Conservation (phyloP, 2,797 vertebrate genomes). For the Acanthopagrus latus region DNA sequence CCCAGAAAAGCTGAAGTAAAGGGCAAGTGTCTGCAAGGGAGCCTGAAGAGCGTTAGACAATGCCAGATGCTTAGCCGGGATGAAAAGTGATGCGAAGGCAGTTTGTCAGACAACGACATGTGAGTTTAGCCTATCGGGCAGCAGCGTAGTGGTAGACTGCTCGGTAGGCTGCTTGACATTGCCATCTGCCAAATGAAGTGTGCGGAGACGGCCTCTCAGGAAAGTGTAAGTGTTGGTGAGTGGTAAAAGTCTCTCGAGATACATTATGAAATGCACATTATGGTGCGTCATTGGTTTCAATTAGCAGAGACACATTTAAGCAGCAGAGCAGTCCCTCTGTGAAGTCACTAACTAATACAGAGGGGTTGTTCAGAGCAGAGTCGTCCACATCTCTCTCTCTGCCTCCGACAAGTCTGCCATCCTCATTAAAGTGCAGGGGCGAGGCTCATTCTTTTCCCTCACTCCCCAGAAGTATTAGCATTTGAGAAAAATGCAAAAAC, state of each 20-base stretch:
- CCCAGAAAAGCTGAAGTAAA: slow-evolving; percentile 43
- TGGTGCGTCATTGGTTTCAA: slow-evolving; percentile 23
- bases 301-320: slow-evolving; percentile 35
- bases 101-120: slow-evolving; percentile 22
- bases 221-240: slow-evolving; percentile 11
- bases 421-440: slow-evolving; percentile 27
- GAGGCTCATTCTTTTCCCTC: slow-evolving; percentile 2
- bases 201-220: background rate
- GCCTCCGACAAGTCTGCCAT: slow-evolving; percentile 25
- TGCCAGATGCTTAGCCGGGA: slow-evolving; percentile 54
- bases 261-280: slow-evolving; percentile 28
- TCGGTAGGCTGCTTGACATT: slow-evolving; percentile 41
- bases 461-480: slow-evolving; percentile 20
- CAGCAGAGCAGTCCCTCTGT: slow-evolving; percentile 8
- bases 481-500: slow-evolving; percentile 35
- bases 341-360: slow-evolving; percentile 27
- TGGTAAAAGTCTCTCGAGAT: background rate
- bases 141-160: slow-evolving; percentile 27
- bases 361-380: slow-evolving; percentile 33
- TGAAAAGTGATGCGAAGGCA: slow-evolving; percentile 22
- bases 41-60: slow-evolving; percentile 43
- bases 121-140: slow-evolving; percentile 28
- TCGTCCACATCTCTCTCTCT: slow-evolving; percentile 15
- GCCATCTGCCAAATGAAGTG: slow-evolving; percentile 31
- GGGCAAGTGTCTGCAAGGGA: slow-evolving; percentile 28